Evolutionary conservation across 2,113 vertebrate species (phyloP), one percentile per base, ranked within the genome.

Genomic region (Brienomyrus longianalis): DNA sequence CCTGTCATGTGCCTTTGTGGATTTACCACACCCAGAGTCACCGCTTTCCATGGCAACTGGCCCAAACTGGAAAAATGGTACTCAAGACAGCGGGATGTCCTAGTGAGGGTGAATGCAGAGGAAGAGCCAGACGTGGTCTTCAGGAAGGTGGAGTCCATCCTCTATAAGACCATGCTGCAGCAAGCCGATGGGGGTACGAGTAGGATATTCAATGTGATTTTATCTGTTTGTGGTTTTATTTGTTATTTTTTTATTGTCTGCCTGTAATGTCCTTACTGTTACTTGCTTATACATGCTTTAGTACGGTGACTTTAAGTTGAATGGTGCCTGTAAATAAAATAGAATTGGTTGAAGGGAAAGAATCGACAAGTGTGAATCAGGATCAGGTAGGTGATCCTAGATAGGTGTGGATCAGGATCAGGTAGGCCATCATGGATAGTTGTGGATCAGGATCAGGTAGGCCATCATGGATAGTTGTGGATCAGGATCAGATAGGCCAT

Each of bases 31-130:
- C 23, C 35, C 85, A 99, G 98, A 92, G 95, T 99, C 90, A 83
- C 92, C 89, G 93, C 95, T 21, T 99, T 99, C 93, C 95, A 96
- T 54, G 95, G 98, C 4, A 94, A 93, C 0, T 99, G 98, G 98
- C 93, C 96, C 62, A 91, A 93, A 86, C 93, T 99, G 85, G 96
- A 98, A 91, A 92, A 94, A n/a, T 99, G 97, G 97, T 98, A 97
- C 94, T 96, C 95, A 89, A 91, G 89, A 35, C 92, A 92, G 90
- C 96, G 96, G 88, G 95, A 96, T 89, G 95, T 97, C 94, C 93
- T 99, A 86, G 94, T 96, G 86, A 96, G 94, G 92, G 90, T 98
- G 62, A 95, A 96, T 90, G 98, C 97, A 43, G 96, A 97, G 89
- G 86, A 91, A 87, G 95, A 97, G 0, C 92, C 97, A 90, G 91